Conservation (phyloP, 2,797 vertebrate species). For the Oreochromis mossambicus region DNA sequence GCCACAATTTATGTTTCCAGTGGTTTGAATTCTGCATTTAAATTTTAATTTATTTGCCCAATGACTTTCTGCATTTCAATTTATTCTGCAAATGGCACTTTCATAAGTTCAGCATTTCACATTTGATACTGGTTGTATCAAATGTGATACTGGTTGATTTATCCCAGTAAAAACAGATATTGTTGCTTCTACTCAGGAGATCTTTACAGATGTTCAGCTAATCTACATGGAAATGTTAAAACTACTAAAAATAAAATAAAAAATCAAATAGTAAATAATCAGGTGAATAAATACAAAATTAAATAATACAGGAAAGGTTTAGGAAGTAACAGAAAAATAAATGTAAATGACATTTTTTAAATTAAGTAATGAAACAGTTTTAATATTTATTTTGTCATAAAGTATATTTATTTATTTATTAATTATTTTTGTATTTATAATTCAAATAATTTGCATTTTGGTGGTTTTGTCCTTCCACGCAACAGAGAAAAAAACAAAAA, state of each 20-base stretch:
- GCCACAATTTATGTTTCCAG: background rate
- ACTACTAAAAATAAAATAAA: background rate
- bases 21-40: background rate
- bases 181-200: background rate
- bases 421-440: rapidly evolving
- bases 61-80: background rate
- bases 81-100: too few species aligned
- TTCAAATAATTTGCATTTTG: background rate
- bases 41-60: too few species aligned
- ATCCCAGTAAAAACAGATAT: background rate
- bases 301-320: background rate
- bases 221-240: background rate
- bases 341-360: background rate
- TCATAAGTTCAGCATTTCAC: too few species aligned
- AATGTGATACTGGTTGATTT: background rate
- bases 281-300: background rate
- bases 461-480: rapidly evolving
- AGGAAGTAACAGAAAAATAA: background rate
- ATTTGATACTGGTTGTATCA: too few species aligned
- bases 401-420: background rate
- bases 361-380: background rate
- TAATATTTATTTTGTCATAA: background rate
- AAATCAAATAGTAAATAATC: background rate
- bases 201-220: background rate
- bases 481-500: background rate